A percentile compares a stretch with the other conserved stretches of the same genome.
Conservation (phyloP, 2,113 vertebrate genomes). For the Tor tambroides region DNA sequence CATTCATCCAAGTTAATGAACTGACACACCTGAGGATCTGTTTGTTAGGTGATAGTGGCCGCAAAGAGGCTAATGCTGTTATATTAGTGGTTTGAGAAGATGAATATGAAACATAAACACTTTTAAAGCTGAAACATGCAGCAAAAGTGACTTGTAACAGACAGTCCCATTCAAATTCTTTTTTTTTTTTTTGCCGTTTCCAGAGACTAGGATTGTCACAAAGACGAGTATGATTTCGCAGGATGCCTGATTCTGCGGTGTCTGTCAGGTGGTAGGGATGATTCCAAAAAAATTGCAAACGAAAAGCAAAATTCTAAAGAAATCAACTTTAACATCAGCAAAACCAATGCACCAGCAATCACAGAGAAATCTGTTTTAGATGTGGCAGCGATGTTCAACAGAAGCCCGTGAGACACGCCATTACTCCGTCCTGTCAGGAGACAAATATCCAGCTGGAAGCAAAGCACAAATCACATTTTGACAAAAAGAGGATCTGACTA, state of each 20-base stretch:
- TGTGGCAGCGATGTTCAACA: conserved; percentile 3
- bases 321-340: conserved; percentile 7
- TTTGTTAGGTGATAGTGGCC: neutral
- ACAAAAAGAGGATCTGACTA: conserved; percentile 20
- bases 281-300: neutral
- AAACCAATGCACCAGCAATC: neutral
- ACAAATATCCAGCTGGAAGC: conserved; percentile 29
- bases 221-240: neutral
- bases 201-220: neutral
- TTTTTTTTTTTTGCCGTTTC: neutral
- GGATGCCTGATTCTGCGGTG: neutral
- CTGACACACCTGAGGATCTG: neutral
- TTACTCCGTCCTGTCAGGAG: conserved; percentile 10
- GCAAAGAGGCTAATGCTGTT: neutral
- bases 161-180: neutral
- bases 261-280: neutral
- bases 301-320: neutral
- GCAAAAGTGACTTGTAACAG: neutral
- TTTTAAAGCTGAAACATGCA: neutral
- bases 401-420: neutral
- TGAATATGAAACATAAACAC: neutral
- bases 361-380: neutral
- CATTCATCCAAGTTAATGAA: neutral
- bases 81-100: neutral
- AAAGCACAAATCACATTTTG: conserved; percentile 25